Base-by-base conservation (phyloP, 2,113 vertebrate species). In the Cyprinodon variegatus region DNA sequence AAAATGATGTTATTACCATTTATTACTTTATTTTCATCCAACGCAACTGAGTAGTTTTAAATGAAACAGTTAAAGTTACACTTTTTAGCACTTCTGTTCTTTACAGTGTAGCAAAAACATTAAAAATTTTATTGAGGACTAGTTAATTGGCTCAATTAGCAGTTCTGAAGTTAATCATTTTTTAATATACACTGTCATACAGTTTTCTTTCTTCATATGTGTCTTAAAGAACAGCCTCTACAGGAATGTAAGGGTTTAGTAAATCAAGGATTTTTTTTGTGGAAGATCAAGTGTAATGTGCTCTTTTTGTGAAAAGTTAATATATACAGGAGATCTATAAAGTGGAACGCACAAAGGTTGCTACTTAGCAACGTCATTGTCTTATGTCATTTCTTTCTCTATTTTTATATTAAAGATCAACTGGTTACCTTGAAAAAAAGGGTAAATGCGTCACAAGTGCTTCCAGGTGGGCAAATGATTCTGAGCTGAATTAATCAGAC, bases 291-390 rank as follows among this genome's bases (percentile, higher is more conserved):
- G 5, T 53, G 48, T 53, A 20, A 50, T 17, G 14, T 50, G 4
- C 15, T 6, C 48, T 5, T 0, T 6, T 20, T 50, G 15, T 41
- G 41, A 41, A 41, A 41, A 4, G 41, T 6, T 41, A 4, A 50
- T 20, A 53, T 20, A 53, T 17, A 53, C 4, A 17, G 4, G 4
- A 50, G 48, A 50, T 15, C 15, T 6, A 50, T 50, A 15, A 17
- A 15, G 48, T 14, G 48, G 17, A 20, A 4, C 17, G 15, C 48
- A 7, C 13, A 53, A 17, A 20, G 0, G 48, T 50, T 50, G 48
- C 48, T 20, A 2, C 75, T 74, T 73, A 38, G 69, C 37, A 68
- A 62, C 74, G 60, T 61, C 1, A 1, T 17, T 62, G 57, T 48
- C 22, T 9, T 6, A 67, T 37, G 29, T 29, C 29, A 29, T 38